Conservation (phyloP, 2,888 invertebrate species). For the Argyresthia goedartella region DNA sequence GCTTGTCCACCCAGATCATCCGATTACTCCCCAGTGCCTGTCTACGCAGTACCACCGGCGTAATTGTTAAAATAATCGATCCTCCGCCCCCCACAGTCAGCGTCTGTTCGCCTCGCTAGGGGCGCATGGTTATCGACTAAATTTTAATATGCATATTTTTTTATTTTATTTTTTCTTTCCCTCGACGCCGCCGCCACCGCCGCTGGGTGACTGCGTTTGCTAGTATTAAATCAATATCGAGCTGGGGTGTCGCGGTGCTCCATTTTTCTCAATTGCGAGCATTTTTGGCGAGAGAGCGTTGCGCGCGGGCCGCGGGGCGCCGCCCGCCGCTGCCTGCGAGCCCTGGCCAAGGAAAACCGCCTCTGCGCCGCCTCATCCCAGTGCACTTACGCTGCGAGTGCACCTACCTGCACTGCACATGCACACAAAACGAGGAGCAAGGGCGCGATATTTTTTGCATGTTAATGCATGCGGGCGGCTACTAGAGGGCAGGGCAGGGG, state of each 20-base stretch:
- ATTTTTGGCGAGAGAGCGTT: constrained; percentile 22
- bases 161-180: constrained; percentile 57
- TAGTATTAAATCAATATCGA: constrained; percentile 51
- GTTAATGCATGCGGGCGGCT: constrained; percentile 3
- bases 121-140: constrained; percentile 55
- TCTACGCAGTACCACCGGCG: constrained; percentile 9
- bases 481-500: background rate
- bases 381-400: background rate
- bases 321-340: constrained; percentile 11
- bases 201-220: constrained; percentile 31
- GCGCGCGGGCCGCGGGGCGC: background rate
- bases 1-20: too few species aligned
- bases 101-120: constrained; percentile 32
- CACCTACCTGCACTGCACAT: background rate
- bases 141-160: constrained; percentile 65
- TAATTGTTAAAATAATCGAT: constrained; percentile 51
- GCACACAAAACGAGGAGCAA: constrained; percentile 1
- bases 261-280: constrained; percentile 30
- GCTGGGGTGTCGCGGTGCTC: constrained; percentile 24
- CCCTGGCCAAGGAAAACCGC: constrained; percentile 30
- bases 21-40: too few species aligned
- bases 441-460: constrained; percentile 1
- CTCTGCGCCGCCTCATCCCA: background rate
- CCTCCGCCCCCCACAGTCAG: constrained; percentile 36
- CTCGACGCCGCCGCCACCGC: constrained; percentile 26